phyloP scores from a whole-genome alignment of 2,888 invertebrate species.

The Callyntrura sp. region DNA sequence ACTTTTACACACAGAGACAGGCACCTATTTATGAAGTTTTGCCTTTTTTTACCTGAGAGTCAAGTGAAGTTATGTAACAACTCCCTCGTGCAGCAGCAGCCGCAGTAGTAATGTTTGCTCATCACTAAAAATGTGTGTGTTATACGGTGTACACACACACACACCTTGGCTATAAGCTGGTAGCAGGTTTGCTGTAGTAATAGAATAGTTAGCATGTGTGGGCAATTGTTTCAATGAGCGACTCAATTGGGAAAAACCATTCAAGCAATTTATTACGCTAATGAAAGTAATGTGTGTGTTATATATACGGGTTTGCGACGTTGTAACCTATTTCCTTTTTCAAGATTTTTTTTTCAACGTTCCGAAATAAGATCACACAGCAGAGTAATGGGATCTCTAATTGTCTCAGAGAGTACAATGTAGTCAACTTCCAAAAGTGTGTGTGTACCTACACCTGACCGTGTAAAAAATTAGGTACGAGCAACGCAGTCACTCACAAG shows the following conservation, averaged over 20 bases:
- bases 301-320: constrained; percentile 6
- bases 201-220: background rate
- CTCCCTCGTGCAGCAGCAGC: background rate
- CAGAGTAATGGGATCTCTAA: constrained; percentile 13
- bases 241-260: constrained; percentile 54
- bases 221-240: background rate
- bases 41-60: constrained; percentile 11
- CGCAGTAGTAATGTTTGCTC: constrained; percentile 18
- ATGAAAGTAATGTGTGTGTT: constrained; percentile 38
- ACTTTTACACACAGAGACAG: background rate
- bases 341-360: background rate
- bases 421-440: background rate
- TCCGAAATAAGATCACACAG: constrained; percentile 43
- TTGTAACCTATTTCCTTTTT: constrained; percentile 49
- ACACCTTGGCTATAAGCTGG: background rate
- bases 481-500: constrained; percentile 10
- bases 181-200: background rate
- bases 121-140: background rate
- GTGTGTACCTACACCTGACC: background rate
- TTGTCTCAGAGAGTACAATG: too few relatives aligned
- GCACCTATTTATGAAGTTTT: background rate
- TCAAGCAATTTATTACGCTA: constrained; percentile 49
- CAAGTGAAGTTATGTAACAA: constrained; percentile 50
- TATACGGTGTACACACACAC: too few relatives aligned
- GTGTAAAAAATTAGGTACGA: background rate